Evolutionary conservation across 2,113 vertebrate genomes (phyloP).

Genomic region (Sus scrofa): DNA sequence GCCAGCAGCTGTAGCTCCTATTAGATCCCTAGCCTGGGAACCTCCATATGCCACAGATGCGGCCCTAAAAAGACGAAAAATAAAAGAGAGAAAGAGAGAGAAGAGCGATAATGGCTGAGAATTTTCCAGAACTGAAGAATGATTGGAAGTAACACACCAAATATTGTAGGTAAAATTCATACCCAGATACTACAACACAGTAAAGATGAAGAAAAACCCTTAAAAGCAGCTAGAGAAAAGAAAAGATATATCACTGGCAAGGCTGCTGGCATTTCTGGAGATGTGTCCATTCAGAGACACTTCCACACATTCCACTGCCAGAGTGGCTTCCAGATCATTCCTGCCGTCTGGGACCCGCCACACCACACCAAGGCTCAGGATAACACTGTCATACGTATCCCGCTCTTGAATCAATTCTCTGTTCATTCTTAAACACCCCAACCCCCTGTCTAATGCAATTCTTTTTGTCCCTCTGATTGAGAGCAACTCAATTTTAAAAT

Average conservation of each 20-base stretch:
- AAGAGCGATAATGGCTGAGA: neutral
- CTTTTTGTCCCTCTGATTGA: neutral
- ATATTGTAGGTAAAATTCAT: neutral
- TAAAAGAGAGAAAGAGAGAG: too few relatives aligned
- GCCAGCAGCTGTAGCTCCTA: too few relatives aligned
- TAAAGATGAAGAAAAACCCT: neutral
- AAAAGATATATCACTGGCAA: neutral
- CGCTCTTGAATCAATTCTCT: neutral
- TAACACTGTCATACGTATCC: neutral
- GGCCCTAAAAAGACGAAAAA: too few relatives aligned
- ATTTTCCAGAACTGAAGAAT: conserved; percentile 13
- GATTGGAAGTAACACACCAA: neutral
- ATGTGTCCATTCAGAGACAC: neutral
- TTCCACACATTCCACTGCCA: neutral
- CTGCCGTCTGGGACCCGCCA: too few relatives aligned
- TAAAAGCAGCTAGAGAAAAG: neutral
- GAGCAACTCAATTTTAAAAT: neutral
- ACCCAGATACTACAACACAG: neutral
- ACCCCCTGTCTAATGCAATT: too few relatives aligned
- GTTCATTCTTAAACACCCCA: neutral
- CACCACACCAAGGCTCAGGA: neutral
- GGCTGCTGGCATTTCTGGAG: neutral
- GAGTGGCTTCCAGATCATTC: neutral
- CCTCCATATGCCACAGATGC: too few relatives aligned
- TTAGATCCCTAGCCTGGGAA: too few relatives aligned